These are phyloP conservation scores for Pangasius sanitwongsei DNA, from an alignment of 2,797 vertebrate species.

Conservation along the genomic window DNA sequence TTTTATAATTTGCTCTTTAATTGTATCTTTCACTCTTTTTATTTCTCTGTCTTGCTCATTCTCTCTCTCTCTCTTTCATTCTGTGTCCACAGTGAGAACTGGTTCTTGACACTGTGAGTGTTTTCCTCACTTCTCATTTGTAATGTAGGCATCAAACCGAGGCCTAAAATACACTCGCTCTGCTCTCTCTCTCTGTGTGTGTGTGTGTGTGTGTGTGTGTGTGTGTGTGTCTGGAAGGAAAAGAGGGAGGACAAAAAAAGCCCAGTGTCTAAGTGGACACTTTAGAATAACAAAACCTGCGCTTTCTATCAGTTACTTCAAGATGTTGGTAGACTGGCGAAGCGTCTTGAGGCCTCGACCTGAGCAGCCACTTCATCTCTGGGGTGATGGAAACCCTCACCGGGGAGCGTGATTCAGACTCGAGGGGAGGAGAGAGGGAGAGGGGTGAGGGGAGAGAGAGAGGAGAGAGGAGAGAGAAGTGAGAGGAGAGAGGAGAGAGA, in stretches of 20 bases:
- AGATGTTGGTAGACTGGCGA: slow-evolving; percentile 61
- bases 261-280: slow-evolving; percentile 50
- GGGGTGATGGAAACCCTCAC: slow-evolving; percentile 37
- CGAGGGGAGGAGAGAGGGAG: slow-evolving; percentile 7
- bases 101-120: too few species aligned
- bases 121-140: too few species aligned
- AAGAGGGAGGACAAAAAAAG: not conserved
- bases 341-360: slow-evolving; percentile 26
- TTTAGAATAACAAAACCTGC: slow-evolving; percentile 77
- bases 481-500: too few species aligned
- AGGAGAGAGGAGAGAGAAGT: too few species aligned
- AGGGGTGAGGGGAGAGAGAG: too few species aligned
- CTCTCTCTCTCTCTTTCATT: too few species aligned
- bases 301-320: slow-evolving; percentile 75
- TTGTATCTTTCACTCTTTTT: too few species aligned
- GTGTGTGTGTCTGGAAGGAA: not conserved
- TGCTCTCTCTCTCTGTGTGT: not conserved
- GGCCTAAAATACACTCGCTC: too few species aligned
- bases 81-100: too few species aligned
- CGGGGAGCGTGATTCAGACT: slow-evolving; percentile 51
- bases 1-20: too few species aligned
- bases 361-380: slow-evolving; percentile 5
- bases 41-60: too few species aligned
- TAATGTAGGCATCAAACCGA: too few species aligned
- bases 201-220: not conserved